These are phyloP conservation scores for Esox masquinongy DNA, from an alignment of 2,797 vertebrate genomes.

Conservation along the genomic window DNA sequence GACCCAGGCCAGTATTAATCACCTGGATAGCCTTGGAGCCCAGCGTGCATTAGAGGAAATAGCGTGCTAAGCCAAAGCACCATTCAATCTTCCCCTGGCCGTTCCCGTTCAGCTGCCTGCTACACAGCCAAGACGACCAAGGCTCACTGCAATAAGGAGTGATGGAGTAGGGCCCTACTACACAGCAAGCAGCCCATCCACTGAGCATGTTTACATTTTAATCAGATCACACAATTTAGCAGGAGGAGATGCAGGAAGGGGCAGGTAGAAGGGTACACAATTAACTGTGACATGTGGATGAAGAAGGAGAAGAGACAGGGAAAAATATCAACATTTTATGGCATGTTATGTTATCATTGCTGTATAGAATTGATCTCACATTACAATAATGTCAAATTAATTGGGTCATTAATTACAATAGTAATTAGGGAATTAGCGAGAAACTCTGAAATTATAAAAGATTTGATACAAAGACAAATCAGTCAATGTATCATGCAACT, in stretches of 20 bases:
- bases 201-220: conserved; percentile 70
- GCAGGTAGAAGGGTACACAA: conserved; percentile 53
- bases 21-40: conserved; percentile 69
- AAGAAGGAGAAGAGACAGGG: conserved; percentile 12
- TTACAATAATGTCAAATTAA: too few species aligned
- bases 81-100: conserved; percentile 64
- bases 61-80: conserved; percentile 61
- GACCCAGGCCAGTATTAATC: conserved; percentile 71
- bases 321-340: conserved; percentile 8
- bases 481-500: too few species aligned
- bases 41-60: conserved; percentile 69
- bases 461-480: too few species aligned
- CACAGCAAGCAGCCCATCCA: conserved; percentile 43
- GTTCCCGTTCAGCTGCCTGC: conserved; percentile 56
- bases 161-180: conserved; percentile 56
- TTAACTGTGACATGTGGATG: conserved; percentile 49
- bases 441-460: too few species aligned
- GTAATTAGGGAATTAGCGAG: too few species aligned
- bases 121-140: conserved; percentile 44
- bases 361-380: background rate
- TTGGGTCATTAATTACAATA: too few species aligned
- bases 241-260: conserved; percentile 54
- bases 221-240: conserved; percentile 72
- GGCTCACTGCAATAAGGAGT: conserved; percentile 66
- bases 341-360: conserved; percentile 14